These are phyloP conservation scores for Dufourea novaeangliae DNA, from an alignment of 1,140 invertebrate species.

Conservation along the genomic window DNA sequence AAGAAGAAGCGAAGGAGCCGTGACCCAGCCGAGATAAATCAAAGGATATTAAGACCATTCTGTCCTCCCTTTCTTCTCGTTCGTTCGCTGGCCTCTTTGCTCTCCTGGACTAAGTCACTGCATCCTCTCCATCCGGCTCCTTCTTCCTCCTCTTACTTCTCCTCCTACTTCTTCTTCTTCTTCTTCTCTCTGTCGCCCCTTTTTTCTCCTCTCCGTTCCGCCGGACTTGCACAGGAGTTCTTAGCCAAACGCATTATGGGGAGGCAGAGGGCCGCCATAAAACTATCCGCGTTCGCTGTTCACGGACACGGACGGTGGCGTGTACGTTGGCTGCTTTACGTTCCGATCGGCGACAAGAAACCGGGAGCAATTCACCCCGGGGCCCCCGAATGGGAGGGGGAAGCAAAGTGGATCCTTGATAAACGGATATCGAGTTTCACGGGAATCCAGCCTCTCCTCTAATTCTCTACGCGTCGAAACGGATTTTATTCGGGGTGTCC, in stretches of 20 bases:
- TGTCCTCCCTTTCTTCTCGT: conserved; percentile 48
- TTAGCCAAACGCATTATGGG: conserved; percentile 74
- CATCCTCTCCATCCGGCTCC: too few species aligned
- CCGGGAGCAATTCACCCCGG: conserved; percentile 62
- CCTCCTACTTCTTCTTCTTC: neutral
- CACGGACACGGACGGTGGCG: conserved; percentile 17
- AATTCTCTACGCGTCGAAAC: conserved; percentile 21
- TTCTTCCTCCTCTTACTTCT: neutral
- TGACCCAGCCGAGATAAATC: conserved; percentile 80
- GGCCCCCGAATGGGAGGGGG: too few species aligned
- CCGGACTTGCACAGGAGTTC: conserved; percentile 65
- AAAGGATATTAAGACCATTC: conserved; percentile 80
- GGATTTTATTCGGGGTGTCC: conserved; percentile 7
- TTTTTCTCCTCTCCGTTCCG: neutral
- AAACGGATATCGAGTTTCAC: conserved; percentile 64
- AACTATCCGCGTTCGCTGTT: conserved; percentile 70
- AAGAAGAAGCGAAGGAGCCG: conserved; percentile 65
- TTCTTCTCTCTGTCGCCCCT: neutral
- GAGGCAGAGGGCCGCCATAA: conserved; percentile 75
- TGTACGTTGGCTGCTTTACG: conserved; percentile 63
- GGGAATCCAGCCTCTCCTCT: conserved; percentile 26
- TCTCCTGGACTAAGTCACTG: conserved; percentile 31
- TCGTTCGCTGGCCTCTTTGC: conserved; percentile 22
- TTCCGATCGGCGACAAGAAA: conserved; percentile 63
- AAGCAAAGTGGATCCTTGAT: conserved; percentile 60